Conservation (phyloP, 1,140 invertebrate genomes). For the Penaeus chinensis region DNA sequence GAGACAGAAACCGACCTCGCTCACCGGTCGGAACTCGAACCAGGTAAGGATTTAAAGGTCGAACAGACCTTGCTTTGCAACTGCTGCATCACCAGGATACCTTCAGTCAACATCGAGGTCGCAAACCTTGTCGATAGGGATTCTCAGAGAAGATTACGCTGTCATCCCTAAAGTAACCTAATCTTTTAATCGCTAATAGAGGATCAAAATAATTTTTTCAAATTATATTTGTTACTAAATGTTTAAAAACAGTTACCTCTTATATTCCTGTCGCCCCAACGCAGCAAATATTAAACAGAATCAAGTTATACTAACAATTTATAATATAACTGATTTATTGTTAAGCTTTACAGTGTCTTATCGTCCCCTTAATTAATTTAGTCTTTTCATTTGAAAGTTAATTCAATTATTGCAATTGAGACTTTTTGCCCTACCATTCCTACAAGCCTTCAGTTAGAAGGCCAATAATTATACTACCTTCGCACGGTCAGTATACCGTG, state of each 20-base stretch:
- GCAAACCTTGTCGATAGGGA: conserved; percentile 72
- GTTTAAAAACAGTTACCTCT: conserved; percentile 52
- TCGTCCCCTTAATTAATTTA: conserved; percentile 74
- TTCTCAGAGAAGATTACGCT: conserved; percentile 75
- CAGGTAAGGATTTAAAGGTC: too few species aligned
- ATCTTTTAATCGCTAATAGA: conserved; percentile 69
- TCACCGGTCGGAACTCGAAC: too few species aligned
- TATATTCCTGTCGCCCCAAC: too few species aligned
- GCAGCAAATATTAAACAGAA: not conserved
- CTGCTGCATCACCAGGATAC: conserved; percentile 73
- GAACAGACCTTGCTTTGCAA: too few species aligned
- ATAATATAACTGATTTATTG: conserved; percentile 67
- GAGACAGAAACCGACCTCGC: conserved; percentile 72
- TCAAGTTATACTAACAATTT: conserved; percentile 64
- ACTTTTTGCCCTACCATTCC: conserved; percentile 40
- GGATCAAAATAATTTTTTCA: conserved; percentile 27
- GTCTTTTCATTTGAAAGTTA: conserved; percentile 65
- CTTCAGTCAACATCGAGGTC: conserved; percentile 86
- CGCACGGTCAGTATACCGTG: conserved; percentile 37
- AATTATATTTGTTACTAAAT: conserved; percentile 64
- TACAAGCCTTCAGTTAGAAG: too few species aligned
- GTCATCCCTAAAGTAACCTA: conserved; percentile 81
- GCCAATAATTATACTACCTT: conserved; percentile 42
- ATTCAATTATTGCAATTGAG: not conserved
- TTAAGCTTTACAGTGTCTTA: conserved; percentile 75